Base-by-base conservation (phyloP, 2,113 vertebrate species). In the Tetraodon nigroviridis region DNA sequence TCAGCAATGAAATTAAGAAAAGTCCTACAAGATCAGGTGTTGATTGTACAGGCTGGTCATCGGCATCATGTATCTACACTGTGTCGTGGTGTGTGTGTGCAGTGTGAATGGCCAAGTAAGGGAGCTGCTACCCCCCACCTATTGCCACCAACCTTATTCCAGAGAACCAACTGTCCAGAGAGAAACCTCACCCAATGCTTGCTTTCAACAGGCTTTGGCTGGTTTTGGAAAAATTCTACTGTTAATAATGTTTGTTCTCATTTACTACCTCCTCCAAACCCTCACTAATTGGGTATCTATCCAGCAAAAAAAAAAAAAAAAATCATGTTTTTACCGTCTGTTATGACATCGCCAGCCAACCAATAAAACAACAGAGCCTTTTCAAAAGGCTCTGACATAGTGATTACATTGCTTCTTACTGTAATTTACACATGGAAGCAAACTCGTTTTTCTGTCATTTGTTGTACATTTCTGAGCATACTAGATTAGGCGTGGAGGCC, bases 401-500 rank as follows among this genome's bases (percentile, higher is more conserved):
- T 73, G 68, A 86, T 68, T 27, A 77, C 81, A 73, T 67, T 75
- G 78, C 71, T 75, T 79, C 64, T 75, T 57, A 83, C 64, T 58
- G 69, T 79, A 75, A 76, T 47, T 61, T 60, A 81, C 84, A 79
- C 81, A 87, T 68, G 62, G 66, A 84, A 79, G 64, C 60, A 71
- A 69, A 71, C 54, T 78, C 73, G 61, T 66, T 73, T 74, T 76
- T 77, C 82, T 67, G 79, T 55, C 52, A 51, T 61, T 56, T 83
- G 82, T 84, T 83, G 81, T 82, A 88, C 84, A 87, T 89, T 86
- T 80, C 75, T 74, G 61, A 82, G 87, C 84, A 86, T 64, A 42
- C 61, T 68, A 55, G 61, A 75, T 66, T 78, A 76, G 75, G 61
- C 61, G 67, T 59, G 70, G 71, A 84, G 71, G 80, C 72, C 54